Base-by-base conservation (phyloP, 2,113 vertebrate species). In the Bujurquina vittata region DNA sequence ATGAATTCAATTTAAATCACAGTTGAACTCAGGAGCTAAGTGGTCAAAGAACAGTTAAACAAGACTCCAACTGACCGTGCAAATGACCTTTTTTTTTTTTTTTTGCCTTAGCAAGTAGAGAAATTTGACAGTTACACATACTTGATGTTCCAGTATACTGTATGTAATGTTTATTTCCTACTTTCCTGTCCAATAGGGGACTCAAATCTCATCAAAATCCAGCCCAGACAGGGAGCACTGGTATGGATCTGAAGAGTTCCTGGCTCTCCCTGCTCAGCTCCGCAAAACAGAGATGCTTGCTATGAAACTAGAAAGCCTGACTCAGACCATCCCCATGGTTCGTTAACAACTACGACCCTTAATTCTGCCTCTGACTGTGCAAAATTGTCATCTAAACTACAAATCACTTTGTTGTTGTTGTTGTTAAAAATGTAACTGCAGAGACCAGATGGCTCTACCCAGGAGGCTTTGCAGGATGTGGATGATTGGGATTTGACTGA, bases 401-500 rank as follows among this genome's bases (percentile, higher is more conserved):
- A 1, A 29, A 57, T 12, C 33, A 37, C 14, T 55, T 4, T 40
- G 23, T 29, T 18, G 52, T 17, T 43, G 18, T 52, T 31, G 18
- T 10, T 40, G 23, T 61, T 4, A 2, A 33, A 12, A 26, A 26
- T 14, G 37, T n/a, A 46, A 12, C 29, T 65, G 22, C 97, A 96
- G 90, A 95, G 95, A 82, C 91, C 95, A 0, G 74, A 6, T 0
- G 86, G 84, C 31, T 81, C 80, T 17, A 92, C 93, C 90, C 94
- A 94, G 79, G 96, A 97, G 84, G 94, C 91, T 10, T 84, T 98
- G 88, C 97, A 96, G 94, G 97, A 99, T 49, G 97, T 99, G 52
- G 98, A 99, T 74, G 97, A 99, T 90, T 99, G 98, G 98, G 98
- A 99, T 22, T 91, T 99, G 76, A 97, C 97, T 3, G 98, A 99